These are phyloP conservation scores for Atherinosoma microstoma DNA, from an alignment of 2,797 vertebrate genomes.

Conservation along the genomic window DNA sequence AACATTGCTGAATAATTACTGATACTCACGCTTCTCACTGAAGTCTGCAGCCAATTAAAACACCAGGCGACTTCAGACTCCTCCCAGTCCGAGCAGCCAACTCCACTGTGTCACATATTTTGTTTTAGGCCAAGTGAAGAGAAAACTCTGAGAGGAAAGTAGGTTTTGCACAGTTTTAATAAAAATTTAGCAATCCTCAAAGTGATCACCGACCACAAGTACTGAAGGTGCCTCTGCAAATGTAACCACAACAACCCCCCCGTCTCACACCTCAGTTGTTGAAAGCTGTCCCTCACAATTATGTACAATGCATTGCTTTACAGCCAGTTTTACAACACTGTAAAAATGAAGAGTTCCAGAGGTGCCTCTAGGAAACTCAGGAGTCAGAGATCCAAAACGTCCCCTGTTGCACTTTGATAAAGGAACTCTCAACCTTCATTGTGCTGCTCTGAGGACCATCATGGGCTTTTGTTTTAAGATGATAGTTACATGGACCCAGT, in stretches of 20 bases:
- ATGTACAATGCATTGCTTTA: constrained; percentile 74
- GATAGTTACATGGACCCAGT: constrained; percentile 1
- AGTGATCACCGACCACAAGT: constrained; percentile 20
- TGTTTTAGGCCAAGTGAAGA: constrained; percentile 73
- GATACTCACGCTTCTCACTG: constrained; percentile 94
- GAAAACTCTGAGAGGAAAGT: constrained; percentile 55
- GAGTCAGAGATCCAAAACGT: constrained; percentile 58
- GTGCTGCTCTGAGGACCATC: constrained; percentile 37
- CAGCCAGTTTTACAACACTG: constrained; percentile 77
- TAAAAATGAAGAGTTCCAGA: constrained; percentile 73
- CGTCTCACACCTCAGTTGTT: constrained; percentile 57
- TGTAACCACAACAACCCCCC: constrained; percentile 45
- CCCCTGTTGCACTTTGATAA: constrained; percentile 26
- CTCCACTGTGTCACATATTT: constrained; percentile 86
- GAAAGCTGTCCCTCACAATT: constrained; percentile 72
- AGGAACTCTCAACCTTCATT: constrained; percentile 20
- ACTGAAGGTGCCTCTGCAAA: constrained; percentile 21
- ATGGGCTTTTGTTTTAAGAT: constrained; percentile 13
- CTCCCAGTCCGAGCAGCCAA: constrained; percentile 89
- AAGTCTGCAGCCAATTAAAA: constrained; percentile 97
- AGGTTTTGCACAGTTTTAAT: constrained; percentile 41
- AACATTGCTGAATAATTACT: constrained; percentile 99
- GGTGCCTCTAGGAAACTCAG: constrained; percentile 56
- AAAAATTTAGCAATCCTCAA: constrained; percentile 39
- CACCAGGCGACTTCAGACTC: constrained; percentile 89